Base-by-base conservation (phyloP, 2,888 invertebrate species). In the Protonemura montana region DNA sequence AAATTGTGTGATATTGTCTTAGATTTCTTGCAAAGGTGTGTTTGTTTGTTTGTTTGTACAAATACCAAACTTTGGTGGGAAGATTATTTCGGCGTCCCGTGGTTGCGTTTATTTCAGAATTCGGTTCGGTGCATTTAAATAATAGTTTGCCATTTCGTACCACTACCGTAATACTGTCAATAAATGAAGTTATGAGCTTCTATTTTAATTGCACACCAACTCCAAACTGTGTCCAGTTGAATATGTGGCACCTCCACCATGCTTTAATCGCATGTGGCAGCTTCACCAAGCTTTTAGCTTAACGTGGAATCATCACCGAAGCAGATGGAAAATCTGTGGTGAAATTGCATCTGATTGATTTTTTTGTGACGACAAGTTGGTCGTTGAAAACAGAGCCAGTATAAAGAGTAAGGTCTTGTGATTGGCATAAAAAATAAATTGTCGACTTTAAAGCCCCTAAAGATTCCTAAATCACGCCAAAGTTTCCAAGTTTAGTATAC, bases 361-460 rank as follows among this genome's bases (percentile, higher is more conserved):
- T 59, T 41, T 59, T 59, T 59, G 59, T 21, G 13, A 21, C 59
- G 59, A 59, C 59, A 59, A 59, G 59, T 59, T 59, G 59, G 1
- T 59, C 59, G 59, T 59, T 59, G 59, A 59, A 21, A 16, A 59
- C 59, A 59, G 59, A 59, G 59, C 13, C 59, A 78, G 78, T 78
- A 21, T 21, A 78, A 78, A 78, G 27, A 26, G 26, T 27, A 25
- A 5, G 21, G 78, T 6, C 81, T 81, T 81, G 81, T 81, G 81
- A 81, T 30, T 30, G n/a, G 29, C 29, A 29, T n/a, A 28, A 81
- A 81, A n/a, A 81, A 81, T 30, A 81, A 81, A 81, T 78, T 78
- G 78, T 16, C 30, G 27, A 81, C 28, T 30, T 81, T 30, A 81
- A 81, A 81, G 28, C 35, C 10, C 35, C 35, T 35, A 35, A n/a